A percentile compares a stretch with the other conserved stretches of the same genome.
phyloP scores from a whole-genome alignment of 2,797 vertebrate genomes.

The Alcedo quadribrachys region DNA sequence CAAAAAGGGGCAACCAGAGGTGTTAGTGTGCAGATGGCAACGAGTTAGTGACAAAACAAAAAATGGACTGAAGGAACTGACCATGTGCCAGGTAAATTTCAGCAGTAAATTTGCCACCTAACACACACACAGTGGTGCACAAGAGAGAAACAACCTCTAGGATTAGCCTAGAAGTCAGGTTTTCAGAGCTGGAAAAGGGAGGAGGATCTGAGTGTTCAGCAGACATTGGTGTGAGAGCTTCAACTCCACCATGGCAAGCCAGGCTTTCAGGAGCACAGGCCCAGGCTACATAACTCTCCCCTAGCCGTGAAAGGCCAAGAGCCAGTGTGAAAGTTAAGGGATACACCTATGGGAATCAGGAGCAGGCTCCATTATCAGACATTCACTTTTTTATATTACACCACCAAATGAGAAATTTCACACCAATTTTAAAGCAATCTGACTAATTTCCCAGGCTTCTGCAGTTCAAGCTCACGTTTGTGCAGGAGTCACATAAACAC shows the following conservation, averaged over 20 bases:
- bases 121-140: background rate
- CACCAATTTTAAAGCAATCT: background rate
- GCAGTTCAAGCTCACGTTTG: background rate
- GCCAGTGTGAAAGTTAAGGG: background rate
- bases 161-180: background rate
- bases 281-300: background rate
- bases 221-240: rapidly evolving
- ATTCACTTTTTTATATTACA: background rate
- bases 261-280: background rate
- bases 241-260: rapidly evolving
- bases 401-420: background rate
- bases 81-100: background rate
- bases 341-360: rapidly evolving
- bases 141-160: background rate
- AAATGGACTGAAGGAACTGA: background rate
- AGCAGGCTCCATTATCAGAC: rapidly evolving
- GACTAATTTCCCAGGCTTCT: background rate
- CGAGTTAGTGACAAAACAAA: too few species aligned
- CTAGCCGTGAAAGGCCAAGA: background rate
- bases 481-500: background rate
- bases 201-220: background rate
- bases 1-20: background rate
- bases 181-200: background rate
- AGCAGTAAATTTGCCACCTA: background rate
- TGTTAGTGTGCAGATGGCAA: background rate